Base-by-base conservation (phyloP, 2,888 invertebrate species). In the Beris chalybata region DNA sequence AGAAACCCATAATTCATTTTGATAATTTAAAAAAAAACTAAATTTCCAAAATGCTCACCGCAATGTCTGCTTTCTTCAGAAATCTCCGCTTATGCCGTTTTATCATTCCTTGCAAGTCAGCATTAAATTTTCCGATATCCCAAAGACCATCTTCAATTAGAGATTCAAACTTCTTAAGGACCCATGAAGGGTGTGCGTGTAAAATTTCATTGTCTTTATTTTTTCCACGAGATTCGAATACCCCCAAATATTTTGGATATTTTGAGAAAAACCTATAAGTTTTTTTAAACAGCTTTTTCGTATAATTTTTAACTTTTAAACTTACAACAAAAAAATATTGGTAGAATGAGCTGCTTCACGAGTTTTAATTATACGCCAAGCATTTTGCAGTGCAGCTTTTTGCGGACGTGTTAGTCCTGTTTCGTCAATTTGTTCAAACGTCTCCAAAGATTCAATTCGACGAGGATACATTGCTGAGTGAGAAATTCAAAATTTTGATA, bases 341-440 rank as follows among this genome's bases (percentile, higher is more conserved):
- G 44, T 65, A 11, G 56, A 32, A 54, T 67, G 67, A n/a, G 29
- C n/a, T 11, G 54, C 32, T 12, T 29, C 12, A 11, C 65, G 54
- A 12, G 65, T 45, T 44, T 65, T 67, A 1, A 67, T 45, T 7
- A 67, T 48, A 29, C 59, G 64, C 67, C 67, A 67, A 11, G 61
- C 67, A 31, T 65, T 65, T 5, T 61, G 30, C 43, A 67, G 22
- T 4, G 65, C 59, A 13, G 61, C 29, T 44, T 67, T 67, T 47
- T 67, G 65, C 11, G 61, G 54, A 13, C 56, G 61, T 5, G 67
- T 61, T n/a, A 67, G 55, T 4, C 65, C 67, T 32, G 64, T 61
- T 43, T 65, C 61, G 44, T 65, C 65, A n/a, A 55, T 38, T 13
- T 7, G 13, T 15, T 45, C 54, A 54, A 50, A 15, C 6, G 63